These are phyloP conservation scores for Ellobius talpinus DNA, from an alignment of 2,113 vertebrate genomes.

Conservation along the genomic window DNA sequence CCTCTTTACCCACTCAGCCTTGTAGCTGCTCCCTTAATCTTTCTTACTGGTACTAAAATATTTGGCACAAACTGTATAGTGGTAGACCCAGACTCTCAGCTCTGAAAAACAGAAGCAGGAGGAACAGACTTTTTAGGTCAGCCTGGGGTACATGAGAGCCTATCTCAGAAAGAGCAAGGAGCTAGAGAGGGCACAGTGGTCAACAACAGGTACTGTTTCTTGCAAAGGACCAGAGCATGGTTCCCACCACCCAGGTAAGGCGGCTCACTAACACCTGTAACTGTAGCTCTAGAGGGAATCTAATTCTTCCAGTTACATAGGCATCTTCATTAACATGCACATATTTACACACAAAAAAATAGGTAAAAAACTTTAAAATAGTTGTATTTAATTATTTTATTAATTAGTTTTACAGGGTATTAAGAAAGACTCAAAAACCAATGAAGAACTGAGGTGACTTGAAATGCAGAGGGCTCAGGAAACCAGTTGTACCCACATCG, in stretches of 20 bases:
- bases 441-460: not conserved
- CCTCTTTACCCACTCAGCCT: not conserved
- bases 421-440: not conserved
- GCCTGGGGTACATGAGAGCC: not conserved
- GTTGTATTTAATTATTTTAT: not conserved
- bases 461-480: not conserved
- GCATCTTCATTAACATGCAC: not conserved
- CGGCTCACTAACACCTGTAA: not conserved
- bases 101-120: not conserved
- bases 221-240: not conserved
- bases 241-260: not conserved
- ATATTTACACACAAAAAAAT: not conserved
- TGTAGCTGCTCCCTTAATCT: too few relatives aligned
- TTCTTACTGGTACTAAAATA: not conserved
- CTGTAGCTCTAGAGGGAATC: not conserved
- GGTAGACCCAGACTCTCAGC: not conserved
- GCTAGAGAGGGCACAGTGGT: not conserved
- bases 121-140: not conserved
- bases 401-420: too few relatives aligned
- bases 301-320: not conserved
- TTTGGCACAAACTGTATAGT: not conserved
- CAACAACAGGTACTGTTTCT: not conserved
- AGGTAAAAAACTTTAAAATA: not conserved
- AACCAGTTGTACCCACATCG: not conserved
- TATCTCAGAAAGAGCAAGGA: not conserved